Base-by-base conservation (phyloP, 2,888 invertebrate genomes). In the Hirtodrosophila histrioides region DNA sequence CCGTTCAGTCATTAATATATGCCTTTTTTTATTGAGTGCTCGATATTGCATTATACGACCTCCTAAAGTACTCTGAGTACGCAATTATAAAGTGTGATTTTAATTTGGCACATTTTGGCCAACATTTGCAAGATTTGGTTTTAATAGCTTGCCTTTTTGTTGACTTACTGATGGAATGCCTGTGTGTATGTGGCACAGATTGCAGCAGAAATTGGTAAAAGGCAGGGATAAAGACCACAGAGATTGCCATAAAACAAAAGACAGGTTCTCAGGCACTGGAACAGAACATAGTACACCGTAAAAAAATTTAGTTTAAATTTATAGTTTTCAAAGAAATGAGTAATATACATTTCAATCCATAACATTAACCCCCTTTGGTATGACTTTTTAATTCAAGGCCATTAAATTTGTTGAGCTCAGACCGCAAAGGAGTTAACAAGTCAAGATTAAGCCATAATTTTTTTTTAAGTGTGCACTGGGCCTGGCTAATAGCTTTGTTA, bases 401-500 rank as follows among this genome's bases (percentile, higher is more conserved):
- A 27, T 27, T 5, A 27, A 27, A 5, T 27, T 27, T 27, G 6
- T 27, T 5, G 27, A 27, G 27, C 6, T 27, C 6, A 4, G 4
- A 27, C 27, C 27, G 1, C 0, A 5, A 27, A 27, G 27, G 6
- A 27, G 27, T 27, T 27, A 27, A 27, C 5, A 27, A 5, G 4
- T 27, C 3, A 27, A 27, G 27, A 27, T 27, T 27, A 27, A 27
- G 27, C 27, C 27, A 27, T 27, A 27, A 27, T 27, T 6, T 5
- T 27, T 27, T 31, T 31, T 31, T n/a, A n/a, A 31, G 7, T 31
- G 31, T 27, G 27, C 6, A 27, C 33, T 50, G 44, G 41, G 57
- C 46, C 60, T 54, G 74, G 62, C 58, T 82, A 75, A 85, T 82
- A 72, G 78, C 78, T 74, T 46, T 77, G 66, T 78, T 58, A 65